These are phyloP conservation scores for Disparrhopalites patrizii DNA, from an alignment of 2,888 invertebrate species.

Conservation along the genomic window DNA sequence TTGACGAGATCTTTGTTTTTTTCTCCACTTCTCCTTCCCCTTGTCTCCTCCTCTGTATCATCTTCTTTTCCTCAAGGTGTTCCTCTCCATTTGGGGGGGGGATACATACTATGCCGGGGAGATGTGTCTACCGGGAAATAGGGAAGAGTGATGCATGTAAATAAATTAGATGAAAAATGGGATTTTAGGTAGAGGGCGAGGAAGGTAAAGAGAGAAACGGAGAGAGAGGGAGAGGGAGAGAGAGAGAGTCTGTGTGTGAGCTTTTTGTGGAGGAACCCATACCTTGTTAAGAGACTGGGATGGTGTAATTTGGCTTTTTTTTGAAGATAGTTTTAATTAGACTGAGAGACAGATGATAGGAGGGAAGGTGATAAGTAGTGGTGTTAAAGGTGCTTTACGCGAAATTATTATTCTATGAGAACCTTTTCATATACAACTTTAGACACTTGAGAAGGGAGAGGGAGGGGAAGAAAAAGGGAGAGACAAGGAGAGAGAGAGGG, in stretches of 20 bases:
- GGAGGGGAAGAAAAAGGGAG: constrained; percentile 21
- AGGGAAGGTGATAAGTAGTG: constrained; percentile 24
- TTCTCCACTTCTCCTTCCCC: not conserved
- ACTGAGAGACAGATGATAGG: constrained; percentile 24
- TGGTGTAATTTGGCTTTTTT: constrained; percentile 7
- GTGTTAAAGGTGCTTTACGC: constrained; percentile 22
- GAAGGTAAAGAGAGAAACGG: not conserved
- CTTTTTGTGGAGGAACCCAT: constrained; percentile 15
- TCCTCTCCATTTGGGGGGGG: constrained; percentile 1
- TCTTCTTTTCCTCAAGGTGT: no score
- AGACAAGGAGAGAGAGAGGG: constrained; percentile 19
- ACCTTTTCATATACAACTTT: not conserved
- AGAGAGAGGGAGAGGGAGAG: not conserved
- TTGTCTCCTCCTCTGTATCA: not conserved
- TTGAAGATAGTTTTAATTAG: constrained; percentile 19
- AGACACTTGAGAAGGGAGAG: not conserved
- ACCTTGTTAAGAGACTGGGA: not conserved
- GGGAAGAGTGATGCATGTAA: no score
- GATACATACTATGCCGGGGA: no score
- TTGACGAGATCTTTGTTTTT: constrained; percentile 17
- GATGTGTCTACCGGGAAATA: no score
- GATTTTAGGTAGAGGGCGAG: not conserved
- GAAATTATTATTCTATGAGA: constrained; percentile 14
- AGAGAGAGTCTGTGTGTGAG: constrained; percentile 8
- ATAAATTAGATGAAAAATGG: no score